Conservation (phyloP, 2,113 vertebrate species). For the Cariama cristata region DNA sequence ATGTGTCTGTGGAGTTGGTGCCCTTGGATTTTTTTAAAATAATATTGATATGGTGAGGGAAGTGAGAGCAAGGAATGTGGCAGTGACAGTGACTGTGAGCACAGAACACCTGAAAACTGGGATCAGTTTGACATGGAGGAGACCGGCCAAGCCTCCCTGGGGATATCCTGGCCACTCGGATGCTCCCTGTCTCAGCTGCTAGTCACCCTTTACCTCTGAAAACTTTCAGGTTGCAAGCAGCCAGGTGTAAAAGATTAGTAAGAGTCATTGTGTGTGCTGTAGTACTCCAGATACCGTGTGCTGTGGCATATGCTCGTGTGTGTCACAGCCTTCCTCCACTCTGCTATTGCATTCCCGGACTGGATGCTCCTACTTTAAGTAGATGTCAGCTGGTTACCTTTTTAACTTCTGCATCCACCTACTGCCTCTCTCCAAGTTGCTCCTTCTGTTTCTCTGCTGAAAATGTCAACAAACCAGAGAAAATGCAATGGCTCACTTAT, state of each 20-base stretch:
- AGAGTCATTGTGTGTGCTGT: neutral
- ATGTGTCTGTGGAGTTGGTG: neutral
- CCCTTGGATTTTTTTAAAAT: neutral
- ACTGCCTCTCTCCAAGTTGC: neutral
- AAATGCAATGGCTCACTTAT: neutral
- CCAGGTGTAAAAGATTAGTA: neutral
- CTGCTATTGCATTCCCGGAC: neutral
- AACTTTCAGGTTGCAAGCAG: neutral
- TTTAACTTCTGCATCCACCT: neutral
- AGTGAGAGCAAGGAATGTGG: neutral
- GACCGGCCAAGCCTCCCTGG: neutral
- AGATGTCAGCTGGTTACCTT: neutral
- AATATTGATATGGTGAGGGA: neutral
- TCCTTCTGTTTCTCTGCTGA: neutral
- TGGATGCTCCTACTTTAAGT: neutral
- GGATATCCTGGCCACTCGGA: rapidly evolving
- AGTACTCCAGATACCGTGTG: neutral
- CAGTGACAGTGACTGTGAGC: neutral
- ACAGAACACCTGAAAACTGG: neutral
- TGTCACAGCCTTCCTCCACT: neutral
- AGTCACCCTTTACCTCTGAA: neutral
- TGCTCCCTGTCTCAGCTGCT: neutral
- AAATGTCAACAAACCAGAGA: neutral
- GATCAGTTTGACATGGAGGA: neutral
- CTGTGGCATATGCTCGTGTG: neutral